Conservation (phyloP, 2,888 invertebrate genomes). For the Apamea epomidion region DNA sequence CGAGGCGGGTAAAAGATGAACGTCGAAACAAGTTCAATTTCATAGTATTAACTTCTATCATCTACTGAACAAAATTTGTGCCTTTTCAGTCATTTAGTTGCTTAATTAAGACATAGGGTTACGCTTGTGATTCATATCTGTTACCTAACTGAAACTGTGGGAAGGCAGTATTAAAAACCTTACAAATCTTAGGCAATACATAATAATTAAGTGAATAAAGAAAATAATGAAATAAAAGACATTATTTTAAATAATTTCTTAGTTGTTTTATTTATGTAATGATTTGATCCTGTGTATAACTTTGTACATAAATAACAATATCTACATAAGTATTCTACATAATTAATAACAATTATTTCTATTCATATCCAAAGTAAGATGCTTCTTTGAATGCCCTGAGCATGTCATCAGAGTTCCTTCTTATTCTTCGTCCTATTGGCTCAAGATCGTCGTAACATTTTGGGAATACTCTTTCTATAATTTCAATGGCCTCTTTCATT, state of each 20-base stretch:
- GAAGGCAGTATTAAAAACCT: conserved; percentile 80
- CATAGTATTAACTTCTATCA: conserved; percentile 54
- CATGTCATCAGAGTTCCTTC: conserved; percentile 94
- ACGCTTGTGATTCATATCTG: conserved; percentile 68
- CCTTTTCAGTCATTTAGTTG: conserved; percentile 68
- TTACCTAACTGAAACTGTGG: conserved; percentile 68
- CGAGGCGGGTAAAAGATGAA: conserved; percentile 24
- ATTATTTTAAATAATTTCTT: conserved; percentile 86
- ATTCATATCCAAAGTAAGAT: conserved; percentile 94
- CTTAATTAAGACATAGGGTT: conserved; percentile 60
- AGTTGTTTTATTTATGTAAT: conserved; percentile 78
- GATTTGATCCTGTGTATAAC: conserved; percentile 60
- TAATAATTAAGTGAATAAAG: conserved; percentile 77
- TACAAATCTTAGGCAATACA: conserved; percentile 79
- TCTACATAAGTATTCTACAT: conserved; percentile 36
- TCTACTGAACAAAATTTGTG: conserved; percentile 66
- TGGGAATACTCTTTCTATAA: conserved; percentile 96
- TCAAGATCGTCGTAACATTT: conserved; percentile 98
- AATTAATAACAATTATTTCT: conserved; percentile 31
- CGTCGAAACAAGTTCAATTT: conserved; percentile 37
- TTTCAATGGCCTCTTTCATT: conserved; percentile 92
- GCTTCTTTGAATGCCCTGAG: conserved; percentile 94
- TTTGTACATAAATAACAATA: conserved; percentile 59
- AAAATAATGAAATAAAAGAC: conserved; percentile 89
- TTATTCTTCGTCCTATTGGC: conserved; percentile 95